Conservation (phyloP, 64 coral and sea anemone species). For the Montipora cactus region DNA sequence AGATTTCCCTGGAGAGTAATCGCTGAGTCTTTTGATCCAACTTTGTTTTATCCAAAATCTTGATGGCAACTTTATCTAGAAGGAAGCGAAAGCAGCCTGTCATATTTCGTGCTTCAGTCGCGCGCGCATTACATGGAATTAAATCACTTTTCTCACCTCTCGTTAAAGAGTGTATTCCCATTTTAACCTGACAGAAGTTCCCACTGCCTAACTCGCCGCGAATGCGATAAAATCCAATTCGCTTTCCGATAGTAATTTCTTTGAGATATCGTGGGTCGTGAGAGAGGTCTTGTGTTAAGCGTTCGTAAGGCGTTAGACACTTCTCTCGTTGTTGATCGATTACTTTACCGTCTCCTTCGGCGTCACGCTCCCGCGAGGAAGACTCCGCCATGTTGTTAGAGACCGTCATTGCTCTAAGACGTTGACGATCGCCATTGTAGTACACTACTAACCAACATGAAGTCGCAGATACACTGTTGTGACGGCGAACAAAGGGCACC, state of each 20-base stretch:
- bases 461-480: not conserved
- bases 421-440: conserved; percentile 9
- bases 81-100: conserved; percentile 3
- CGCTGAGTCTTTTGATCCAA: conserved; percentile 97
- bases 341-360: conserved; percentile 39
- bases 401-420: conserved; percentile 80
- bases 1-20: conserved; percentile 94
- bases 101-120: not conserved
- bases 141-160: conserved; percentile 68
- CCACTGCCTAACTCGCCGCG: conserved; percentile 94
- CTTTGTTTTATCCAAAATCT: conserved; percentile 99
- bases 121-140: not conserved
- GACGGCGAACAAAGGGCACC: conserved; percentile 43
- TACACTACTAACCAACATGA: not conserved
- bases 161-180: conserved; percentile 96
- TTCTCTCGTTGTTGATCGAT: conserved; percentile 71
- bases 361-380: conserved; percentile 47
- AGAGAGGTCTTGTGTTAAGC: conserved; percentile 78
- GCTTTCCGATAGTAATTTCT: conserved; percentile 96
- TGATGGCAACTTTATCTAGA: conserved; percentile 98
- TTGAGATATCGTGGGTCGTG: conserved; percentile 88
- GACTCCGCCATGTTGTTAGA: conserved; percentile 85
- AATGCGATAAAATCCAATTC: conserved; percentile 98
- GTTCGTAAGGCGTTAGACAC: conserved; percentile 80
- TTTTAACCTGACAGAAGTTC: conserved; percentile 98